A percentile compares a stretch with the other conserved stretches of the same genome.
phyloP scores from a whole-genome alignment of 2,888 invertebrate genomes.

The Hypolimnas misippus region DNA sequence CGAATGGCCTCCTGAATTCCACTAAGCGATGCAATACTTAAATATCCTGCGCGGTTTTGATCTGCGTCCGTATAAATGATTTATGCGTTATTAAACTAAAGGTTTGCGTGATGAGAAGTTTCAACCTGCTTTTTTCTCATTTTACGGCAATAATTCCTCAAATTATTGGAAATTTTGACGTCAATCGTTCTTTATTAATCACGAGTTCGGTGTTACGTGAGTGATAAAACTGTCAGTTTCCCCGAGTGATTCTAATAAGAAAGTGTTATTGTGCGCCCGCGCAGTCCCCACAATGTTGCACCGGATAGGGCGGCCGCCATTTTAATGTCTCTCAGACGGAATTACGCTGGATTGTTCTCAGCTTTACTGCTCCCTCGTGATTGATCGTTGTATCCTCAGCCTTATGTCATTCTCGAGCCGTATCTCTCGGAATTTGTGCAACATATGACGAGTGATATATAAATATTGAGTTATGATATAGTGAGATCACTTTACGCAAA shows the following conservation, averaged over 20 bases:
- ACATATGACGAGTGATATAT: slow-evolving; percentile 69
- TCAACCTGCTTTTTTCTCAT: slow-evolving; percentile 41
- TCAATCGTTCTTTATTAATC: slow-evolving; percentile 43
- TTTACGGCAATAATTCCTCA: slow-evolving; percentile 32
- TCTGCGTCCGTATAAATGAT: slow-evolving; percentile 76
- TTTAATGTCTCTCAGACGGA: slow-evolving; percentile 83
- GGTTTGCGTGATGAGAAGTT: slow-evolving; percentile 53
- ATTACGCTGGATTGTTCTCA: slow-evolving; percentile 84
- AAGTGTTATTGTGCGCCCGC: slow-evolving; percentile 56
- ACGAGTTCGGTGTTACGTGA: slow-evolving; percentile 40
- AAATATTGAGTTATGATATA: slow-evolving; percentile 76
- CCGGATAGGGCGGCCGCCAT: slow-evolving; percentile 83
- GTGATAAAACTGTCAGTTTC: slow-evolving; percentile 49
- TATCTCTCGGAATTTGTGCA: slow-evolving; percentile 78
- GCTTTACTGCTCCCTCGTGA: slow-evolving; percentile 80
- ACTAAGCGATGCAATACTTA: slow-evolving; percentile 71
- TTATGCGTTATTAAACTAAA: slow-evolving; percentile 72
- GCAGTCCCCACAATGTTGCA: slow-evolving; percentile 75
- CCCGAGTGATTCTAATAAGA: slow-evolving; percentile 60
- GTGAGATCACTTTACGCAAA: slow-evolving; percentile 58
- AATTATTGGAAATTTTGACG: slow-evolving; percentile 37
- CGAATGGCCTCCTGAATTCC: slow-evolving; percentile 80
- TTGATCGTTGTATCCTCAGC: slow-evolving; percentile 82
- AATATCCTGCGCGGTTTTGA: slow-evolving; percentile 67
- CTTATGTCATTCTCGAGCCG: slow-evolving; percentile 81